Base-by-base conservation (phyloP, 1,140 invertebrate genomes). In the Mamestra configurata region DNA sequence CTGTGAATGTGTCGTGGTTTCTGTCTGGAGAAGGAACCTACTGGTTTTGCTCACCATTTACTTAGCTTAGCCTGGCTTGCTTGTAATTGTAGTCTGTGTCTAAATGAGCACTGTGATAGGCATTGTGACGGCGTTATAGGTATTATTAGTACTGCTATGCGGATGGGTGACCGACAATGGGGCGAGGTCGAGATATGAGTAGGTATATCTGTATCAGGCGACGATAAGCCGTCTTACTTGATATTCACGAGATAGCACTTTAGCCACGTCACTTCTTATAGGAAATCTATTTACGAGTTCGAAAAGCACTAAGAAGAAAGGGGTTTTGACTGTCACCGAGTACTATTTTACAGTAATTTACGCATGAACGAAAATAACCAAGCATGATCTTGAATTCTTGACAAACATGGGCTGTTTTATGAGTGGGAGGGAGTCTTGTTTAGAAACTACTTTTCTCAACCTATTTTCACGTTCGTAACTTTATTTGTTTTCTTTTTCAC, bases 351-450 rank as follows among this genome's bases (percentile, higher is more conserved):
- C n/a, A 40, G 61, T 66, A 43, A 43, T 66, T 66, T 66, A 66
- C 35, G 61, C 8, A 22, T 66, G 61, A 66, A 66, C 61, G 10
- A 66, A 66, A 66, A 66, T 66, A 66, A 22, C 61, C 35, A 40
- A 35, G 61, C 61, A 66, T 66, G 61, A 66, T 66, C 61, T 66
- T 66, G 61, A 66, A 35, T 40, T 66, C 61, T 66, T 66, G 61
- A 66, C 61, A 40, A 61, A 20, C 59, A 37, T 31, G n/a, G 59
- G 31, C 61, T 40, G 35, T 18, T 66, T 40, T 66, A 64, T 64
- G 61, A 66, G 61, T 66, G 61, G 61, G 61, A n/a, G 59, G 37
- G n/a, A 31, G 8, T 40, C 40, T 35, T 66, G 61, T 66, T 66
- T 66, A 40, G 61, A 22, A 66, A 40, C 61, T 66, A 66, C 35